Base-by-base conservation (phyloP, 2,113 vertebrate genomes). In the Acrocephalus arundinaceus region DNA sequence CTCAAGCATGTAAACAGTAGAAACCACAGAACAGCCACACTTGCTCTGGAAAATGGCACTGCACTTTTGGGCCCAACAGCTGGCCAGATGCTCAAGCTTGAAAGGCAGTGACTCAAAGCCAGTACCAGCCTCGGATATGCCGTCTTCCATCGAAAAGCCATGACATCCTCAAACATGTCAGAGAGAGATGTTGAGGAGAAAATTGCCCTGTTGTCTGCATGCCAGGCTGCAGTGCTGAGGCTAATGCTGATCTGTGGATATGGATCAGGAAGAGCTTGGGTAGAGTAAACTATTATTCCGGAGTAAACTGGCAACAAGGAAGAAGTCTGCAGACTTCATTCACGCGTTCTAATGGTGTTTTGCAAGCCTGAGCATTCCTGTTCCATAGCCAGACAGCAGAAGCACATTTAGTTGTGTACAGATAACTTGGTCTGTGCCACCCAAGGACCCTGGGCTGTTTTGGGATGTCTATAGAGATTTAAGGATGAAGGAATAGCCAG, bases 251-350 rank as follows among this genome's bases (percentile, higher is more conserved):
- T 75, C 57, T 88, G 1, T 25, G 92, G 93, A 51, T 94, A 71
- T 46, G 45, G 72, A 94, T 90, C 82, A 92, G 82, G 90, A 93
- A 77, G 72, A 96, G 72, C 67, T 86, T 70, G 48, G 63, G 71
- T 79, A 33, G 71, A 90, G 82, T 35, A 89, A 90, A 88, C 63
- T 58, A 83, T 89, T 77, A 70, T 46, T 89, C 87, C 58, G 13
- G 63, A 71, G 67, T 58, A 70, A 93, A 85, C 63, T 82, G 82
- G 94, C 89, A 90, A 91, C 61, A 45, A 96, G 89, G 91, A 96
- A 88, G 91, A 74, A 86, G 87, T 31, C 62, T 80, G 67, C 87
- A 87, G 87, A 11, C 87, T 88, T 76, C 21, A 10, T 76, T 62
- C 72, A 21, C 21, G 1, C 0, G 1, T 85, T 96, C 94, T 91